Evolutionary conservation across 2,797 vertebrate genomes (phyloP).

Genomic region (Echiichthys vipera): DNA sequence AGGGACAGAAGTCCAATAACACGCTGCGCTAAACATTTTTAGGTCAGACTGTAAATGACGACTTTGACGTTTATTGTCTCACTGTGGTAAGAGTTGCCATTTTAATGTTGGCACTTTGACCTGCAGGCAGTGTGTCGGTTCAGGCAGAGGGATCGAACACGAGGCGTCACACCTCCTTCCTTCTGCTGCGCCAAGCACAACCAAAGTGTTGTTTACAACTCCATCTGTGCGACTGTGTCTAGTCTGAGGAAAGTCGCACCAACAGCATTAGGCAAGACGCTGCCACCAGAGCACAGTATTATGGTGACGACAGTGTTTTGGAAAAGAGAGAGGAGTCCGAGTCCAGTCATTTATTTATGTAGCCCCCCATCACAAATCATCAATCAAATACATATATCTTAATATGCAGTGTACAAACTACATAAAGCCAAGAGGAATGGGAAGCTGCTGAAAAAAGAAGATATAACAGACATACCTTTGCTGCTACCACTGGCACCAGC

Average conservation of each 20-base stretch:
- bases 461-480: not conserved
- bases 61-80: constrained; percentile 14
- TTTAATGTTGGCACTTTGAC: constrained; percentile 40
- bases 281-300: constrained; percentile 7
- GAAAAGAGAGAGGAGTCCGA: constrained; percentile 6
- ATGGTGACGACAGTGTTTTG: constrained; percentile 14
- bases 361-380: not conserved
- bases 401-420: not conserved
- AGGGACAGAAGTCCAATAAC: not conserved
- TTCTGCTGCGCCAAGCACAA: constrained; percentile 40
- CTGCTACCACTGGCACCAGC: not conserved
- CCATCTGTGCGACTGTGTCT: constrained; percentile 38
- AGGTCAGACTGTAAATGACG: constrained; percentile 10
- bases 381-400: not conserved
- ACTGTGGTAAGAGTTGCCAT: constrained; percentile 10
- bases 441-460: not conserved
- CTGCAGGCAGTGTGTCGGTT: constrained; percentile 29
- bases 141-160: constrained; percentile 18
- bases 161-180: constrained; percentile 29
- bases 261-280: constrained; percentile 19
- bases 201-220: constrained; percentile 54
- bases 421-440: not conserved
- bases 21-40: not conserved
- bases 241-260: constrained; percentile 32
- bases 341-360: constrained; percentile 15